A percentile compares a stretch with the other conserved stretches of the same genome.
These are phyloP conservation scores for Rostratula benghalensis DNA, from an alignment of 2,113 vertebrate species.

Conservation along the genomic window DNA sequence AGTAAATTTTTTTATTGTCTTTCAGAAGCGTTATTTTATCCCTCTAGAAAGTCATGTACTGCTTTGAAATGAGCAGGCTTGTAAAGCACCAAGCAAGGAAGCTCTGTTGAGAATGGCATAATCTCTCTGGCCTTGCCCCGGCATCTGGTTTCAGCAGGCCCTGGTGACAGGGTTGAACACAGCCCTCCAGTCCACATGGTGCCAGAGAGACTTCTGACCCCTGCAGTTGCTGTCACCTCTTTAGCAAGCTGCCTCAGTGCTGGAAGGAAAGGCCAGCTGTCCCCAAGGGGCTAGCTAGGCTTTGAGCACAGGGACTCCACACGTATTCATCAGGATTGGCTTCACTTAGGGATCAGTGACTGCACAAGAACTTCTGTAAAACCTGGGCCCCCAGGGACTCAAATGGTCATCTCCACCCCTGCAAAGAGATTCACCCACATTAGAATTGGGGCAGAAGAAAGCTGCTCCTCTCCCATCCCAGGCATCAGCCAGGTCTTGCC, in stretches of 20 bases:
- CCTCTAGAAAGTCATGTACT: neutral
- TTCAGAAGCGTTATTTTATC: neutral
- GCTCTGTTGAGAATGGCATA: fast-evolving
- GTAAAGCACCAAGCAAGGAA: neutral
- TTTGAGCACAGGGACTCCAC: fast-evolving
- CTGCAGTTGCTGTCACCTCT: neutral
- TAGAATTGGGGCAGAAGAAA: neutral
- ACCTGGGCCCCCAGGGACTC: neutral
- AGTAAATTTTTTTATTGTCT: neutral
- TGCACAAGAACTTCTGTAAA: neutral
- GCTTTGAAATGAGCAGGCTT: neutral
- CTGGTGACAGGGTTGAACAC: neutral
- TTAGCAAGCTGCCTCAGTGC: neutral
- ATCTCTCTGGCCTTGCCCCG: neutral
- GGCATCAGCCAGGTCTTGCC: neutral
- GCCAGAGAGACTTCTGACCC: neutral
- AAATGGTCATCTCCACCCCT: neutral
- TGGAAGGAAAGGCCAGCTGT: neutral
- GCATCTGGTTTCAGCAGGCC: neutral
- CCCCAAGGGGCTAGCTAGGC: neutral
- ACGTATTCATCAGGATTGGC: neutral
- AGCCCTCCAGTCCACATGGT: neutral
- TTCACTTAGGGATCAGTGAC: neutral
- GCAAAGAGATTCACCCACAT: neutral
- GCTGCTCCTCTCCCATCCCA: neutral